Evolutionary conservation across 2,888 invertebrate genomes (phyloP), one percentile per base, ranked within the genome.

Genomic region (Selenia dentaria): DNA sequence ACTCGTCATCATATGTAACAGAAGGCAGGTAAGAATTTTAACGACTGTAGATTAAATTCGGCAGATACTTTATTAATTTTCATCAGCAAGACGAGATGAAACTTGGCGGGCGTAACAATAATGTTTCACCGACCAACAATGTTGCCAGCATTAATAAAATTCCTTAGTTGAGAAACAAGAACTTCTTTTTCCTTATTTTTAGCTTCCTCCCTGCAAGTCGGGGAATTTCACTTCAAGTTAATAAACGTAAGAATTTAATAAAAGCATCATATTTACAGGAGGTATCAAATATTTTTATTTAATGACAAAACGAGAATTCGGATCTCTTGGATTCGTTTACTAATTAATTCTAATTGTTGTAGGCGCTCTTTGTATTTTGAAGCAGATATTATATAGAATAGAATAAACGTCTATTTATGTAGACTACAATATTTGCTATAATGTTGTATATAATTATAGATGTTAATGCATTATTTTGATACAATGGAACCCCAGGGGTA

Each of bases 181-280:
- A 79, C 82, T 74, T 83, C 78, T 74, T 74, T 79, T 74, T 67
- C 41, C 59, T 28, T 41, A 67, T 74, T 47, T 70, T 68, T 68
- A 66, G 76, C 69, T 68, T 74, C 70, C 47, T 70, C 70, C 69
- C 62, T 69, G 69, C 72, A 74, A 77, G 74, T 75, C 70, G 65
- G 57, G 70, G 72, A 70, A 71, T 80, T 83, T 80, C 77, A 79
- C 72, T 70, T 70, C 74, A 71, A 73, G 70, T 76, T 78, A 74
- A 83, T 79, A 84, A 81, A 79, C 80, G 76, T 74, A 76, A 71
- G 84, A 87, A 88, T 87, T 89, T 88, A 87, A 88, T 87, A 88
- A 85, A 77, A 82, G 77, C 77, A 74, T 80, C 79, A 79, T 79
- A 79, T 79, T 81, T 78, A 68, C 67, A 64, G 49, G 45, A 47